Evolutionary conservation across 2,113 vertebrate genomes (phyloP), one percentile per base, ranked within the genome.

Genomic region (Empidonax alnorum): DNA sequence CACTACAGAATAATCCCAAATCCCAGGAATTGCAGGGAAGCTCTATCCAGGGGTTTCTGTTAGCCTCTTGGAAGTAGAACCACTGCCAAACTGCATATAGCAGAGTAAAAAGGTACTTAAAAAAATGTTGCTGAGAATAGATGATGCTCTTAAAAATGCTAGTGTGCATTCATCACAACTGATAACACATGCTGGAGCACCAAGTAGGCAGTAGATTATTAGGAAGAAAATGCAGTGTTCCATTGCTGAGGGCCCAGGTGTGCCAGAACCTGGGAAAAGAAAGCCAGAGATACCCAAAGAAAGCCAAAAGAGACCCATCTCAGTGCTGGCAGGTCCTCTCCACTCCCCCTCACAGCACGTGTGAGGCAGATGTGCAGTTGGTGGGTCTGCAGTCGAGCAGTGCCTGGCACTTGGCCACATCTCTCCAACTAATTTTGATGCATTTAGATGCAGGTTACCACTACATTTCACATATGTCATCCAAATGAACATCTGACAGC

Each of bases 401-500:
- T 5, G 12, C 2, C 0, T 24, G 53, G 58, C 66, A 30, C 67
- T 28, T 3, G 0, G 74, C 69, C 87, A 83, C 2, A 9, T 28
- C n/a, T 79, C 67, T 33, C 83, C 55, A 31, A 22, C 50, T 67
- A 3, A 17, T 52, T 68, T 10, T 58, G 52, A 52, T 61, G 53
- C 53, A 25, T 49, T 94, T 16, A 73, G n/a, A 27, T 4, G 3
- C 67, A 85, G 87, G 49, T 58, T 84, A 71, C 63, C 58, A 30
- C 69, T 46, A 67, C 53, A 16, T 35, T 84, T 89, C 87, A 89
- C 67, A 62, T 73, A 76, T 33, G 73, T 73, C 78, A 82, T 37
- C 81, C 39, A 85, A 95, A 89, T 10, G 67, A 95, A 91, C 58
- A 83, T 61, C 77, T 93, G 81, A 94, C 63, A 84, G 27, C 27